Base-by-base conservation (phyloP, 2,888 invertebrate genomes). In the Xestia rhomboidea region DNA sequence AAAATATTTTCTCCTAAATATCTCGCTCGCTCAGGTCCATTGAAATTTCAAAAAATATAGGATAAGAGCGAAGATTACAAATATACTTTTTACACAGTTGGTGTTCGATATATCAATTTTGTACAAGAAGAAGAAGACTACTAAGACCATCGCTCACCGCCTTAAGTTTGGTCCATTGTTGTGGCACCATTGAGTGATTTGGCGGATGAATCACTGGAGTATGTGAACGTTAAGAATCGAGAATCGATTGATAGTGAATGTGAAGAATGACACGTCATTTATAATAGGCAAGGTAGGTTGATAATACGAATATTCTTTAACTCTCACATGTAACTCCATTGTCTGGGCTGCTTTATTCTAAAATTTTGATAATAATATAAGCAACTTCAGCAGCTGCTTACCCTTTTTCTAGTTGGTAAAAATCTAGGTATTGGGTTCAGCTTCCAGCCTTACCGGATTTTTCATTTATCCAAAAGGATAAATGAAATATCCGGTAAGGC, bases 171-270 rank as follows among this genome's bases (percentile, higher is more conserved):
- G n/a, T 68, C 68, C 77, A 73, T 51, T 62, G 27, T 27, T 18
- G 34, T 81, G 73, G 76, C 69, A 83, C 73, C 81, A 80, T 83
- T 76, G 46, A 74, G 64, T 81, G 68, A 86, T 86, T 82, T 73
- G 73, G 63, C 77, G 71, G 80, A 86, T 91, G 91, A 91, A 89
- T 91, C 91, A 90, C 81, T 79, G 78, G 77, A 89, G 71, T 77
- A 77, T 75, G 73, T 88, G 77, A 89, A 88, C 84, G 79, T 73
- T 64, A n/a, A 30, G 18, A 69, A 70, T 77, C 11, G 27, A 73
- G 46, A 73, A 74, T 24, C 21, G 6, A 27, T 34, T 27, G 27
- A 60, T 38, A 49, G 76, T 82, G 76, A 85, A 83, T 46, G 44
- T 79, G 38, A 38, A 71, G 60, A 77, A 79, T 63, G 51, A 86